Base-by-base conservation (phyloP, 2,797 vertebrate genomes). In the Clarias laeviceps region DNA sequence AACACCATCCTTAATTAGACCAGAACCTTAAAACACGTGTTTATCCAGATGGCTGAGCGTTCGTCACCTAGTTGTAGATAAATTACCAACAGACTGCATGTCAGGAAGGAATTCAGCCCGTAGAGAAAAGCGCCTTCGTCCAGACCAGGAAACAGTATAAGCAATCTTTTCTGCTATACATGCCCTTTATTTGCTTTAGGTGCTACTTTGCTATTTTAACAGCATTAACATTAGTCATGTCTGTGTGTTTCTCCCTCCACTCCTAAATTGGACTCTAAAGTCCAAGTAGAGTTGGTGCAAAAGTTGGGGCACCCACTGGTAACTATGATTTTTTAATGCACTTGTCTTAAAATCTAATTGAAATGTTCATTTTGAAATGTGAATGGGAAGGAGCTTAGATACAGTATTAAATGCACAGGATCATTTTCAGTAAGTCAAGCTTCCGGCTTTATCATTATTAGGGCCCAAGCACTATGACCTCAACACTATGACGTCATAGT, bases 71-170 rank as follows among this genome's bases (percentile, higher is more conserved):
- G 50, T 34, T 45, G 50, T 59, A 56, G 61, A 87, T 66, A 84
- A 79, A 84, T 80, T 72, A 64, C 37, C 22, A 59, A 79, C 84
- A 72, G 54, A 80, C 54, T 80, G 93, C 93, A 91, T 69, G 89
- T 87, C 68, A 65, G 4, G 45, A 74, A 62, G 45, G 45, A 80
- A 82, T 64, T 57, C 59, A 27, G 27, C 69, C 84, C 17, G 5
- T 37, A 50, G 22, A 73, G 78, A 24, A 50, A 64, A 79, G 32
- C n/a, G 32, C n/a, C 5, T 79, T 78, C 54, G 27, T 61, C 24
- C 17, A 54, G 5, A 27, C 24, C 18, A 45, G 34, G 78, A 80
- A 50, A 11, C 32, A 57, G 29, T 18, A 9, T 57, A 32, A 57
- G 54, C 73, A 57, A 32, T 57, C 73, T 20, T 77, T 77, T 77